Base-by-base conservation (phyloP, 37 sponge, comb jelly and placozoan species). In the Tethya wilhelma region DNA sequence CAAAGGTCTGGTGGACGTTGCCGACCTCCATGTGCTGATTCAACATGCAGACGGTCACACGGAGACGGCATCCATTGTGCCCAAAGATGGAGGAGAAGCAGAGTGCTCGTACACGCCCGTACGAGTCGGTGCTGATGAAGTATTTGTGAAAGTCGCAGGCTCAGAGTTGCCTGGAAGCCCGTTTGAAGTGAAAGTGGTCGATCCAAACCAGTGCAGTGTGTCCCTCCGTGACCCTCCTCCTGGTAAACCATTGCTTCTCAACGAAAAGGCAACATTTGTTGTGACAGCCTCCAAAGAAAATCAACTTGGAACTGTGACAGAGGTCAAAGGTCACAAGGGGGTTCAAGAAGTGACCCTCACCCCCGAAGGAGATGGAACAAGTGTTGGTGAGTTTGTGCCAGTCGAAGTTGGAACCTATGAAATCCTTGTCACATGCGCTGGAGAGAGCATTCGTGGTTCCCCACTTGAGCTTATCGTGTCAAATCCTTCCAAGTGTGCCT, bases 391-490 rank as follows among this genome's bases (percentile, higher is more conserved):
- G 41, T 87, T 86, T 37, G 46, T 58, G 0, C 96, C 96, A 29
- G 44, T 56, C 19, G 84, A 78, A 0, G 63, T 90, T 28, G 98
- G 98, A 0, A 59, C 64, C n/a, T 84, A 97, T 69, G 40, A 60
- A 31, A 73, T 97, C 74, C 30, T 56, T 30, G 88, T 94, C 20
- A 92, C 78, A 12, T 91, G 84, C 82, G 95, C 82, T 40, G 98
- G 90, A 7, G 84, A 89, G 20, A 73, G 89, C 83, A 89, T 97
- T 30, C 83, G 80, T 19, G 95, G 95, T 6, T 82, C 83, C 34
- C 98, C 98, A 34, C 59, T 95, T 1, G 49, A 23, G 25, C 62
- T 95, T 6, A 56, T 23, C 11, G 81, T 84, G 25, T 79, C 74
- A 37, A 89, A 90, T 46, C 85, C 95, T 2, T 73, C 69, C 26